Base-by-base conservation (phyloP, 2,888 invertebrate genomes). In the Lithophane ornitopus region DNA sequence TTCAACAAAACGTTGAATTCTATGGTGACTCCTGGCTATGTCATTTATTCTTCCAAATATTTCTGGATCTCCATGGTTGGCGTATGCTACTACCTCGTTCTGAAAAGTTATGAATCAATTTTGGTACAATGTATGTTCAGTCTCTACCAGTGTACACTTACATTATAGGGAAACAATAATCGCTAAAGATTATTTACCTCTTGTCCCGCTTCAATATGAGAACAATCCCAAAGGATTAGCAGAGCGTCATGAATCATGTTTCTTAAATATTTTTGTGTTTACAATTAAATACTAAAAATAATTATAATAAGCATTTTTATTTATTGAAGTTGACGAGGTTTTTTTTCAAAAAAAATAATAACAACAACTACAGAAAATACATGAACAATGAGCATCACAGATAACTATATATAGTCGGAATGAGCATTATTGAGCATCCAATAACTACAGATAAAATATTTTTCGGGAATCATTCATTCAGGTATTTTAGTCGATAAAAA, bases 191-290 rank as follows among this genome's bases (percentile, higher is more conserved):
- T 22, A 77, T 26, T 85, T 84, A 91, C 89, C 78, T 83, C 82
- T 52, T 86, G 81, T 72, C 26, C 70, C 68, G 90, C 88, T 61
- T 92, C 91, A 34, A 87, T 87, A 71, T 93, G 92, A 22, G 95
- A 96, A 90, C 97, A 97, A 87, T 97, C 97, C 97, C 97, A 97
- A 71, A 98, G 93, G 79, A 97, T 96, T 82, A 98, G 90, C 77
- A 98, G 92, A 41, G 97, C 97, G 91, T 98, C 98, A 87, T 98
- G 97, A 75, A 98, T 97, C 98, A 98, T 98, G 19, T 58, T 90
- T 89, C 94, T 46, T 39, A 34, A 11, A 62, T 56, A 19, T 28
- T n/a, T 26, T 67, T 59, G 58, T 11, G 16, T 34, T 59, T 19
- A 59, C 62, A 62, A n/a, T 39, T n/a, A 16, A n/a, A n/a, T 9